These are phyloP conservation scores for Sphaeramia orbicularis DNA, from an alignment of 2,797 vertebrate species.

Conservation along the genomic window DNA sequence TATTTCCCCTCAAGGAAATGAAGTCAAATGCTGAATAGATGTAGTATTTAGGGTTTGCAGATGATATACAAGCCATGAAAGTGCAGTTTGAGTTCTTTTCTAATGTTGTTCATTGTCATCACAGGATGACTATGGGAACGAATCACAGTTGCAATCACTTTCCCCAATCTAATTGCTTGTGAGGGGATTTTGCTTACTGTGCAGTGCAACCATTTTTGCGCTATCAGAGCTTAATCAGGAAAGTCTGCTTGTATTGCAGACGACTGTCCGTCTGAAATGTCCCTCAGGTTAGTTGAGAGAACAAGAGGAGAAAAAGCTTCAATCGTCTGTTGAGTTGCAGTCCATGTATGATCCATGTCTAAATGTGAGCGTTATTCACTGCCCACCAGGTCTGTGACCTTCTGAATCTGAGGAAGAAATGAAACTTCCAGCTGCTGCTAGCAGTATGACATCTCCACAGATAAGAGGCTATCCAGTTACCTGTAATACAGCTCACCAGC, in stretches of 20 bases:
- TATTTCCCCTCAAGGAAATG: background rate
- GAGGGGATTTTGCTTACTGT: too few species aligned
- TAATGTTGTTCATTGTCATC: too few species aligned
- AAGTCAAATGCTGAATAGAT: background rate
- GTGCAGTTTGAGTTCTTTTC: too few species aligned
- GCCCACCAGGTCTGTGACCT: conserved; percentile 43
- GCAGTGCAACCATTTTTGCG: background rate
- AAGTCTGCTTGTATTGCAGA: background rate
- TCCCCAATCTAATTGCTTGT: too few species aligned
- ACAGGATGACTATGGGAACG: too few species aligned
- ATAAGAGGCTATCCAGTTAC: conserved; percentile 13
- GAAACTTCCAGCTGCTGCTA: conserved; percentile 30
- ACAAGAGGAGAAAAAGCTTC: conserved; percentile 24
- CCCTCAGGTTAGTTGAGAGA: background rate
- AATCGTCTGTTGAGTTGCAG: conserved; percentile 25
- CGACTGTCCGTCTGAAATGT: conserved; percentile 4
- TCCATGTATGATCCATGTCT: conserved; percentile 17
- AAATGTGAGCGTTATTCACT: conserved; percentile 48
- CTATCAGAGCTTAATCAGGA: conserved; percentile 9
- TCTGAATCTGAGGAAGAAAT: conserved; percentile 43
- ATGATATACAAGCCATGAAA: background rate
- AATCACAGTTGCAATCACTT: too few species aligned
- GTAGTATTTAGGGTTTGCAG: background rate
- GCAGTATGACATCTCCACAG: conserved; percentile 14
- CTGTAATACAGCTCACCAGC: background rate